phyloP scores from a whole-genome alignment of 2,113 vertebrate genomes.

The Pseudorasbora parva region DNA sequence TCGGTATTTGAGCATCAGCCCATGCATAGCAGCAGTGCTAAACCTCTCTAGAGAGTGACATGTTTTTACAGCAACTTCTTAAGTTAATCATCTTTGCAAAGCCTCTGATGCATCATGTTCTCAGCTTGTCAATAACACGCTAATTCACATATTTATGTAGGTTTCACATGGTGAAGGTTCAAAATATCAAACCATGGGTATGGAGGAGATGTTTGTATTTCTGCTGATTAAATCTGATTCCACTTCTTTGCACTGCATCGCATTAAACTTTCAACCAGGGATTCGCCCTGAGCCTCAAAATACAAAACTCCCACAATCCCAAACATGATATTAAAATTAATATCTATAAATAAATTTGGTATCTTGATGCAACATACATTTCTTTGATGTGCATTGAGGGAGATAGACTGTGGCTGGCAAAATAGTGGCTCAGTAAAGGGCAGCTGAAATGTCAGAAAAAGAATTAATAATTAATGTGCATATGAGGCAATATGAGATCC shows the following conservation, averaged over 20 bases:
- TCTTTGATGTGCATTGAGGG: slow-evolving; percentile 16
- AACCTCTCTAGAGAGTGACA: slow-evolving; percentile 25
- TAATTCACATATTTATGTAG: slow-evolving; percentile 48
- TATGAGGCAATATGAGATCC: slow-evolving; percentile 12
- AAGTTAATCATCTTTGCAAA: slow-evolving; percentile 53
- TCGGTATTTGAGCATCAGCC: slow-evolving; percentile 20
- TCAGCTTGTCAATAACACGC: slow-evolving; percentile 47
- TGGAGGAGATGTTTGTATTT: slow-evolving; percentile 10
- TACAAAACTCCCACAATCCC: not conserved
- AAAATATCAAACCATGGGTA: slow-evolving; percentile 26
- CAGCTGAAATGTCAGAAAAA: slow-evolving; percentile 52
- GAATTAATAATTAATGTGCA: slow-evolving; percentile 29
- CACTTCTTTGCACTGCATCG: not conserved
- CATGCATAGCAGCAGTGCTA: not conserved
- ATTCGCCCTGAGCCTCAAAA: not conserved
- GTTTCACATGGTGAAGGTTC: slow-evolving; percentile 21
- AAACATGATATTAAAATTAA: slow-evolving; percentile 23
- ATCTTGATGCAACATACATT: slow-evolving; percentile 23
- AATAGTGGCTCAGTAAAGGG: slow-evolving; percentile 43
- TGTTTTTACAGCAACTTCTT: slow-evolving; percentile 29
- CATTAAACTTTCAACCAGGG: slow-evolving; percentile 14
- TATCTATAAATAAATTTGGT: slow-evolving; percentile 12
- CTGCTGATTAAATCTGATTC: slow-evolving; percentile 31
- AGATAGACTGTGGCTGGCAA: not conserved
- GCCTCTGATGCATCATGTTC: slow-evolving; percentile 14